Conservation (phyloP, 2,888 invertebrate species). For the Caenorhabditis sinica region DNA sequence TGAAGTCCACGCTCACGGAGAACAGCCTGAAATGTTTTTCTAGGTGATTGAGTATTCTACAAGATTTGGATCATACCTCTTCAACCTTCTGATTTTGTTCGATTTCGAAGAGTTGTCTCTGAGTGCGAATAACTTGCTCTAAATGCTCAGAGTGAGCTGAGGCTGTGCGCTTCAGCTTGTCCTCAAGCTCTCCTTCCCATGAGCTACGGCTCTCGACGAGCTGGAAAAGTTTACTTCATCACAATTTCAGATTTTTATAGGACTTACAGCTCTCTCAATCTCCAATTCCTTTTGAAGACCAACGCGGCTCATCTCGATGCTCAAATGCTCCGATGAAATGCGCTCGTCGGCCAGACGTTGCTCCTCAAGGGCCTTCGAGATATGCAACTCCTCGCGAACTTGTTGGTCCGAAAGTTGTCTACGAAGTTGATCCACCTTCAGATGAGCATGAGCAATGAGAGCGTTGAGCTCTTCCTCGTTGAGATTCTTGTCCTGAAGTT, state of each 20-base stretch:
- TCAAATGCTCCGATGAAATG: constrained; percentile 86
- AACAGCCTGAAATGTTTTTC: constrained; percentile 85
- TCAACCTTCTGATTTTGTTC: constrained; percentile 86
- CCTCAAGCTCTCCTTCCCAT: constrained; percentile 87
- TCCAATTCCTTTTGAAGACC: constrained; percentile 70
- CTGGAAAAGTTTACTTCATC: constrained; percentile 39
- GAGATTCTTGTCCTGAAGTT: constrained; percentile 84
- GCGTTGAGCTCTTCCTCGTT: constrained; percentile 89
- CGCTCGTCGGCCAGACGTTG: constrained; percentile 87
- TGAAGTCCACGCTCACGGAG: constrained; percentile 88
- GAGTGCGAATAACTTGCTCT: constrained; percentile 86
- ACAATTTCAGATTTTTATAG: background rate
- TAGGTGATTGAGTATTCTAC: no score
- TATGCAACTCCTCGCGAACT: constrained; percentile 87
- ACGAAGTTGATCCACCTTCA: constrained; percentile 89
- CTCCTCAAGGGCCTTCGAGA: constrained; percentile 88
- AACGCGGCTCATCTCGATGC: constrained; percentile 87
- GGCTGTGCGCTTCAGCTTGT: constrained; percentile 91
- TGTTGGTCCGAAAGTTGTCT: constrained; percentile 88
- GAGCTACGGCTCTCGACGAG: constrained; percentile 58
- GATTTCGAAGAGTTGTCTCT: constrained; percentile 86
- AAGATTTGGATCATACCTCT: constrained; percentile 42
- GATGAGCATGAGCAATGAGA: constrained; percentile 90
- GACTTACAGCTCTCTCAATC: constrained; percentile 75
- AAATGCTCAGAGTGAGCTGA: constrained; percentile 90